Conservation (phyloP, 37 sponge, comb jelly and placozoan genomes). For the Halisarca cf. caerulea region DNA sequence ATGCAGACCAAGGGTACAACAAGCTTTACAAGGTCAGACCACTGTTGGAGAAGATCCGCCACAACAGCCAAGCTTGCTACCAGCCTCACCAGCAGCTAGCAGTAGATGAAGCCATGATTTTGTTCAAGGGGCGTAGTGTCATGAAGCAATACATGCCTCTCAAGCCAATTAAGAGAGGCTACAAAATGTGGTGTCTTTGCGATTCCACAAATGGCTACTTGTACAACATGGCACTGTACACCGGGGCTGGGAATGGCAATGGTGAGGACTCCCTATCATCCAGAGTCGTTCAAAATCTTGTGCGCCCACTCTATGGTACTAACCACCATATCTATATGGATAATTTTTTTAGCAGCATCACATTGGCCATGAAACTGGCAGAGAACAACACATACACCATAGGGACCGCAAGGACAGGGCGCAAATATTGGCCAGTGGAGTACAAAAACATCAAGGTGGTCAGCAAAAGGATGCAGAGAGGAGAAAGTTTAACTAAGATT, state of each 20-base stretch:
- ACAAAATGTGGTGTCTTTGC: background rate
- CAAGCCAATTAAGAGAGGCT: conserved; percentile 5
- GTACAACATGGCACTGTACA: background rate
- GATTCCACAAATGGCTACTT: background rate
- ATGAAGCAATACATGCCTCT: conserved; percentile 13
- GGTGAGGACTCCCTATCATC: background rate
- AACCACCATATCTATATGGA: background rate
- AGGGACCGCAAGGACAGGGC: background rate
- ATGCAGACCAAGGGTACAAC: background rate
- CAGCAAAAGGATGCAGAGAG: background rate
- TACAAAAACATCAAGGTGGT: background rate
- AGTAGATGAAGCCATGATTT: conserved; percentile 24
- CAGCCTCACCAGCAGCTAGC: conserved; percentile 15
- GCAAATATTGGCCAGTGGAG: background rate
- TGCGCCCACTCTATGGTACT: background rate
- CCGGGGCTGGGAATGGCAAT: background rate
- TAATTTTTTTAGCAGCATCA: background rate
- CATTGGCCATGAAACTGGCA: background rate
- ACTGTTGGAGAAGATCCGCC: background rate
- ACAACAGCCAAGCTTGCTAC: background rate
- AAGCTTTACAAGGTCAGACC: conserved; percentile 23
- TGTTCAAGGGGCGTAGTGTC: background rate
- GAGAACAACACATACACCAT: background rate
- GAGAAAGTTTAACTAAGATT: background rate
- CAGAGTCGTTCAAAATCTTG: background rate